A percentile compares a stretch with the other conserved stretches of the same genome.
phyloP scores from a whole-genome alignment of 2,797 vertebrate species.

The Mormyrus proboscirostris region DNA sequence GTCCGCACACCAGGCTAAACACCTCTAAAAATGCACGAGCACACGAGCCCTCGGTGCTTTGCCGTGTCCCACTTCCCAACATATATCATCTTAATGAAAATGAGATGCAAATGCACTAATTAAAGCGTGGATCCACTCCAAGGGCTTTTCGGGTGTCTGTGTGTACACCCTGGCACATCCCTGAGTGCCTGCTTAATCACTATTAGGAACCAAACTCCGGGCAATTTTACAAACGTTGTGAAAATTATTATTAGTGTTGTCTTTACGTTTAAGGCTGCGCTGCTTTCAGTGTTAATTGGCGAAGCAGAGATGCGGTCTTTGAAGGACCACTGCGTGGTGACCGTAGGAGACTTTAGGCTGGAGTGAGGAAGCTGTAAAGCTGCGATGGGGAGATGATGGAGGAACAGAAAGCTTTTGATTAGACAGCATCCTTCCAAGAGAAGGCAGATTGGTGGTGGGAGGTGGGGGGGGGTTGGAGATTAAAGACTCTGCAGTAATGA shows the following conservation, averaged over 20 bases:
- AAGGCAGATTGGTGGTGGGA: not conserved
- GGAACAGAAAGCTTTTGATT: slow-evolving; percentile 14
- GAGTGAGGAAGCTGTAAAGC: not conserved
- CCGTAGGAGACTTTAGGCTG: not conserved
- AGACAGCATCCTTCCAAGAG: not conserved
- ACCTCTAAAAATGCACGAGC: slow-evolving; percentile 51
- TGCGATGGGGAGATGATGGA: not conserved
- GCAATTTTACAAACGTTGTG: slow-evolving; percentile 29
- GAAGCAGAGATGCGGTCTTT: not conserved
- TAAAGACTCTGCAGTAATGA: slow-evolving; percentile 21
- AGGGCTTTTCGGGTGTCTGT: slow-evolving; percentile 43
- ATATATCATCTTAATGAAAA: slow-evolving; percentile 87
- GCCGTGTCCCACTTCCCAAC: slow-evolving; percentile 43
- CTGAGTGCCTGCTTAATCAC: slow-evolving; percentile 45
- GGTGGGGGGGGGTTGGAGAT: not conserved
- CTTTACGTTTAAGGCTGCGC: not conserved
- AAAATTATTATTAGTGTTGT: slow-evolving; percentile 7
- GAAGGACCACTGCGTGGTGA: not conserved
- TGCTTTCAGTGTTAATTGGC: not conserved
- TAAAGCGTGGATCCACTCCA: slow-evolving; percentile 51
- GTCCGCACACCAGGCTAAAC: slow-evolving; percentile 36
- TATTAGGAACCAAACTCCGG: slow-evolving; percentile 19
- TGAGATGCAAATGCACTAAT: slow-evolving; percentile 91
- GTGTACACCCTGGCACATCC: slow-evolving; percentile 45
- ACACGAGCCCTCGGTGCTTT: slow-evolving; percentile 30